These are phyloP conservation scores for Phrynocephalus vlangalii DNA, from an alignment of 2,797 vertebrate species.

Conservation along the genomic window DNA sequence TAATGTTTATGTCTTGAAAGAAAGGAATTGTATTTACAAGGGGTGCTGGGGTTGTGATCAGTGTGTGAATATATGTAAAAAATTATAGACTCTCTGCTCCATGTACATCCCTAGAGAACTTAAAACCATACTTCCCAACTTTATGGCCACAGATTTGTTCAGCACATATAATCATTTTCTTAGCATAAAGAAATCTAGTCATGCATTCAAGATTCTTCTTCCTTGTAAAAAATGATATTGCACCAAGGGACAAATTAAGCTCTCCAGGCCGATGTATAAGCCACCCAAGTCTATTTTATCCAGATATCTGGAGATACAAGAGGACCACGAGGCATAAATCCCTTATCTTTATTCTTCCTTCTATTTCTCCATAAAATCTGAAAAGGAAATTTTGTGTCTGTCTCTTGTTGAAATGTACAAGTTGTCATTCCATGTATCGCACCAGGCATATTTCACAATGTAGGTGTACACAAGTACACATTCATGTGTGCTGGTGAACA, in stretches of 20 bases:
- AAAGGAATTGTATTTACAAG: background rate
- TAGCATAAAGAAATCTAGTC: slow-evolving; percentile 34
- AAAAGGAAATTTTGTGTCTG: background rate
- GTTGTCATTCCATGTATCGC: background rate
- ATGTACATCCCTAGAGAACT: slow-evolving; percentile 26
- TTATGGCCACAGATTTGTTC: slow-evolving; percentile 51
- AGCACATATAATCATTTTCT: slow-evolving; percentile 47
- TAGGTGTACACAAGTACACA: too few relatives aligned
- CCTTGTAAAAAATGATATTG: slow-evolving; percentile 30
- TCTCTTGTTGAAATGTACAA: background rate
- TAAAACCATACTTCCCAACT: slow-evolving; percentile 53
- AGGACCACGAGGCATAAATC: background rate
- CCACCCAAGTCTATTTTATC: background rate
- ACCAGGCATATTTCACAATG: background rate
- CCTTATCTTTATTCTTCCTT: background rate
- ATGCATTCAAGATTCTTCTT: slow-evolving; percentile 35
- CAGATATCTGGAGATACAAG: background rate
- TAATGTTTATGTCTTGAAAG: background rate
- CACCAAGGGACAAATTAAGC: slow-evolving; percentile 21
- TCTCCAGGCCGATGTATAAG: background rate
- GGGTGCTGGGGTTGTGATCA: background rate
- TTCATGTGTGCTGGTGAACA: background rate
- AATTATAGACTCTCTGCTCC: slow-evolving; percentile 19
- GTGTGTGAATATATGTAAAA: background rate
- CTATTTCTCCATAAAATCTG: background rate